These are phyloP conservation scores for Lithobates sylvaticus DNA, from an alignment of 2,797 vertebrate genomes.

Conservation along the genomic window DNA sequence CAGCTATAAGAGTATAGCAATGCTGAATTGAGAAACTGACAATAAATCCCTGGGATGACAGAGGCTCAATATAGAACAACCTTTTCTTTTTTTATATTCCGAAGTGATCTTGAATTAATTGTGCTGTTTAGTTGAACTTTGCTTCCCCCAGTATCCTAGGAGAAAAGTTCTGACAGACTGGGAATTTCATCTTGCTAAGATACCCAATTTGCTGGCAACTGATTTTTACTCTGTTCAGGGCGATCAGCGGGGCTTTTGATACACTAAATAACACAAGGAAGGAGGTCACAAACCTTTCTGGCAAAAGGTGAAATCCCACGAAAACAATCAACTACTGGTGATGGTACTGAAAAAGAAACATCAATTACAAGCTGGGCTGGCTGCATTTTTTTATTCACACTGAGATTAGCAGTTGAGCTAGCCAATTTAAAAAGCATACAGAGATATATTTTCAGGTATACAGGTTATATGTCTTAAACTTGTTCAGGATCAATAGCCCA, in stretches of 20 bases:
- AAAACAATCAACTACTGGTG: slow-evolving; percentile 1
- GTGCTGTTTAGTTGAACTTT: slow-evolving; percentile 74
- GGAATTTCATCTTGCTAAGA: slow-evolving; percentile 77
- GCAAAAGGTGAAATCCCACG: not conserved
- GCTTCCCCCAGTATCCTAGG: slow-evolving; percentile 74
- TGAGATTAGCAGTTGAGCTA: not conserved
- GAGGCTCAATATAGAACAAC: slow-evolving; percentile 65
- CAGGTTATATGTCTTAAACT: not conserved
- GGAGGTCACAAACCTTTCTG: slow-evolving; percentile 52
- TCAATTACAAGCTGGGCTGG: not conserved
- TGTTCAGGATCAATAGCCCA: too few relatives aligned
- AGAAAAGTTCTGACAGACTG: slow-evolving; percentile 74
- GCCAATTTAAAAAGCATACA: not conserved
- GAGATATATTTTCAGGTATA: not conserved
- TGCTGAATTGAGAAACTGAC: slow-evolving; percentile 68
- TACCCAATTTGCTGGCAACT: slow-evolving; percentile 69
- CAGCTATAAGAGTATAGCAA: slow-evolving; percentile 70
- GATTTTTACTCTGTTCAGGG: slow-evolving; percentile 66
- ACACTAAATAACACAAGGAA: slow-evolving; percentile 70
- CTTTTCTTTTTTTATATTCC: slow-evolving; percentile 67
- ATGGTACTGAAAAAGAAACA: not conserved
- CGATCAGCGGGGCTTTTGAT: slow-evolving; percentile 66
- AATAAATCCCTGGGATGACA: slow-evolving; percentile 70
- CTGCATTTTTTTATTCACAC: not conserved
- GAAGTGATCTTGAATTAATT: slow-evolving; percentile 73